Base-by-base conservation (phyloP, 1,140 invertebrate species). In the Whitmania pigra region DNA sequence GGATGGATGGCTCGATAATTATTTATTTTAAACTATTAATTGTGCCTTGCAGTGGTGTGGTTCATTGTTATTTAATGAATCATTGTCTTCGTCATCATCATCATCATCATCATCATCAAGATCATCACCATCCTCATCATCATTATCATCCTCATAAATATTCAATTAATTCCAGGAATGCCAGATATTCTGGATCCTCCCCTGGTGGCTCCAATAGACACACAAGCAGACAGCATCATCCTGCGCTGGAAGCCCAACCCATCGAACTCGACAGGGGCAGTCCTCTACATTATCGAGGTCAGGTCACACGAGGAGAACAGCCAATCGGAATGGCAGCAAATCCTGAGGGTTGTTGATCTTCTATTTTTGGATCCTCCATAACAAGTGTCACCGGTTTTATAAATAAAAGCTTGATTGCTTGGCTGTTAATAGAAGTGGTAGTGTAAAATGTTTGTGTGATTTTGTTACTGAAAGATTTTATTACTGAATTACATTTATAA, bases 271-370 rank as follows among this genome's bases (percentile, higher is more conserved):
- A 73, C 73, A 3, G 31, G 36, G 22, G 55, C 36, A n/a, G 63
- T 69, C 17, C 43, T 74, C 13, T 74, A 74, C 71, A 72, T 74
- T 60, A 49, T 74, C 17, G 70, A 72, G 40, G 43, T 60, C 15
- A 31, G 70, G 22, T 74, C 63, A 53, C 67, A 71, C 49, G 55
- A 71, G 15, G 71, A 69, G 20, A 70, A 53, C 49, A 70, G 53
- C 22, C 43, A 49, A 49, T 49, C 43, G 43, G 43, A 49, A 49
- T 49, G 43, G 43, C 43, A 49, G 43, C 43, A 49, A 49, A 49
- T 49, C 43, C 43, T 49, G 43, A 49, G 43, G 43, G 43, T 49
- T 49, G 43, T 49, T 49, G 43, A 49, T 49, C 15, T 49, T 49
- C 43, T 49, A 49, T 49, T 49, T 49, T 49, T 17, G 13, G 43